Conservation (phyloP, 2,113 vertebrate genomes). For the Petrocephalus microphthalmus region DNA sequence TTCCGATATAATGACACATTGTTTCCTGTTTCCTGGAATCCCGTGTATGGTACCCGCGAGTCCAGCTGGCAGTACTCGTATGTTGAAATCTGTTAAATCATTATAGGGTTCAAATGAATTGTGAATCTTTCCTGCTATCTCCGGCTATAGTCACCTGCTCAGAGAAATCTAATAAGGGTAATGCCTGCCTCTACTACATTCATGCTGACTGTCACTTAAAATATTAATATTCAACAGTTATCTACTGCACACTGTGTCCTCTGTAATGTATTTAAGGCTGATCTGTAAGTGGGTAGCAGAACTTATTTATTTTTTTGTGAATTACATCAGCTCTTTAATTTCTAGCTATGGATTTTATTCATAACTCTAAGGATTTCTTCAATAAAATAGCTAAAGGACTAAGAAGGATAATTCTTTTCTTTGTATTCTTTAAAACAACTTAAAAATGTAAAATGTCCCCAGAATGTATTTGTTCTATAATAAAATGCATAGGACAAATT, state of each 20-base stretch:
- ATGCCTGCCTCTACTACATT: neutral
- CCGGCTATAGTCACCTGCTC: neutral
- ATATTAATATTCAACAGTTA: neutral
- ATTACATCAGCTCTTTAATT: neutral
- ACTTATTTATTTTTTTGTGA: neutral
- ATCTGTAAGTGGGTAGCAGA: neutral
- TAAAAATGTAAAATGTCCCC: neutral
- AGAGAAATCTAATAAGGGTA: neutral
- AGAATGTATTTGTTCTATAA: neutral
- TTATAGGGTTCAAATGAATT: neutral
- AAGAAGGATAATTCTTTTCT: neutral
- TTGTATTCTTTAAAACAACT: neutral
- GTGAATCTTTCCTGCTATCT: neutral
- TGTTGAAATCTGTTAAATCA: neutral
- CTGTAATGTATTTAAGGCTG: neutral
- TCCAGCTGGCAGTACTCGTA: neutral
- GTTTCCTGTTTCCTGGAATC: neutral
- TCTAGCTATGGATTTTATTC: neutral
- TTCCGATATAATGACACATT: neutral
- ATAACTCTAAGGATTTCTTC: neutral
- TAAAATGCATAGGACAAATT: neutral
- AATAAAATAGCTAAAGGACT: neutral
- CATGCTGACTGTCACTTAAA: neutral
- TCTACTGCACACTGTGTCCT: neutral
- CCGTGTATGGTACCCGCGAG: neutral